Base-by-base conservation (phyloP, 2,113 vertebrate genomes). In the Thomomys bottae region DNA sequence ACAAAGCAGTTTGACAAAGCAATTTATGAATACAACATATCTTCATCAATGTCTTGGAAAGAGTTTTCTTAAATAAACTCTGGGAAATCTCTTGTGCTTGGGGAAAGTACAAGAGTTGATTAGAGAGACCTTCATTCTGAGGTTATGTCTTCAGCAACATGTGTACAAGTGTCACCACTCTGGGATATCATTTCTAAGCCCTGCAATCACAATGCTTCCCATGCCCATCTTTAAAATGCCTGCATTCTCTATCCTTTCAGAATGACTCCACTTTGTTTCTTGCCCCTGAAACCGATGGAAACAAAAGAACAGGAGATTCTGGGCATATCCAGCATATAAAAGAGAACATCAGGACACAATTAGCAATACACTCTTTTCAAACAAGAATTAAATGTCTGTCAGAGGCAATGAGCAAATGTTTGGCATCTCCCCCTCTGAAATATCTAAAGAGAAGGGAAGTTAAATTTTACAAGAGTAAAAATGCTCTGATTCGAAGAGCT, bases 401-500 rank as follows among this genome's bases (percentile, higher is more conserved):
- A n/a, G 68, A 71, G 30, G 20, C n/a, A 75, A 38, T 85, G 45
- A 80, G 11, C 45, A 40, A 61, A 4, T 59, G 12, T 64, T 93
- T 84, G 82, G 18, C 17, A 77, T 78, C 24, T 81, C 8, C 26
- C 26, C 59, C 36, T 42, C 84, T 32, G 34, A 81, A 72, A 76
- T 54, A 34, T 10, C 28, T 75, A 67, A 66, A 83, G 78, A 40
- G 30, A 45, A 38, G n/a, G 40, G 14, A n/a, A 59, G 59, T 40
- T 89, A 78, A 49, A 36, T 77, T 40, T 91, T 15, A 30, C 38
- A 71, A 38, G n/a, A 67, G 23, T 70, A 72, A 90, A 91, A 77
- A 61, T 59, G 26, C 76, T 57, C n/a, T 66, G 40, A 88, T 45
- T 66, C n/a, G 32, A 66, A 84, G 68, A 84, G 66, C n/a, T 82